Conservation (phyloP, 2,113 vertebrate genomes). For the Pterocles orientalis region DNA sequence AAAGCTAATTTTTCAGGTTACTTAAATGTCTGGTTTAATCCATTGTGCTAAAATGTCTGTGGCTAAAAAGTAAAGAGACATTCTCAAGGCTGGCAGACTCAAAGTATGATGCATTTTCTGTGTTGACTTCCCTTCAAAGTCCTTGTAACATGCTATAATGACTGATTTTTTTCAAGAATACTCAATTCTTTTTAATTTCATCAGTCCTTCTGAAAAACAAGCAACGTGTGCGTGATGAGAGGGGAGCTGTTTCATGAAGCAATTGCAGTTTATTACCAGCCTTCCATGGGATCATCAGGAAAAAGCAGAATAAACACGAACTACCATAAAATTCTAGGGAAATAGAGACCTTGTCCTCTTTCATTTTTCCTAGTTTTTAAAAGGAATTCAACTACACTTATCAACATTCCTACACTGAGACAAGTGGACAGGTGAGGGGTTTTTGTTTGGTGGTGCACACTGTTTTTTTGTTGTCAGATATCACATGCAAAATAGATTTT, state of each 20-base stretch:
- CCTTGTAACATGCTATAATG: background rate
- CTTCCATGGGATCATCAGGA: background rate
- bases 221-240: background rate
- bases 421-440: accelerated
- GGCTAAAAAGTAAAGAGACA: background rate
- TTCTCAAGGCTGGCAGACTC: background rate
- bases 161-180: slow-evolving; percentile 11
- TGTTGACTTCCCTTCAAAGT: background rate
- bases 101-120: background rate
- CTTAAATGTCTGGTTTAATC: background rate
- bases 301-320: background rate
- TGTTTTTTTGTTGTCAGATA: background rate
- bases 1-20: background rate
- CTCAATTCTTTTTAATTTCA: background rate
- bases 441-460: background rate
- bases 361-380: background rate
- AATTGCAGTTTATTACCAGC: background rate
- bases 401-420: background rate
- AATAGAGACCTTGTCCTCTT: background rate
- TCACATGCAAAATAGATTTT: background rate
- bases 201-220: background rate
- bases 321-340: background rate
- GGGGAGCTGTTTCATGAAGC: background rate
- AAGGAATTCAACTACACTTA: background rate
- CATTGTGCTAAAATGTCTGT: background rate